Evolutionary conservation across 2,888 invertebrate genomes (phyloP).

Genomic region (Trachelus troglodyta): DNA sequence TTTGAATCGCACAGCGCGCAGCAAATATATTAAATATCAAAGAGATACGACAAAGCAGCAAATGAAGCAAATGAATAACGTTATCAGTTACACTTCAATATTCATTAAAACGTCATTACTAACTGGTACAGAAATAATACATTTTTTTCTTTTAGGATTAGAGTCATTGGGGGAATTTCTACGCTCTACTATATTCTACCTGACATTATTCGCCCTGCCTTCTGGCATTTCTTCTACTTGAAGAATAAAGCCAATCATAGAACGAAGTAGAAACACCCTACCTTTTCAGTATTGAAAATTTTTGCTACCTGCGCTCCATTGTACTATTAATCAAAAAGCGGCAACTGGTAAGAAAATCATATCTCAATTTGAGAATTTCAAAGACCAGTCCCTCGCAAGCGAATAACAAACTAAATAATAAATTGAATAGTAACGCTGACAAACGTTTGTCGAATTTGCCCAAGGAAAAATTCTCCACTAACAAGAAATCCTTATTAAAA

Average conservation of each 20-base stretch:
- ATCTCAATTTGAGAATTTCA: background rate
- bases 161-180: no score
- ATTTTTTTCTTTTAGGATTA: background rate
- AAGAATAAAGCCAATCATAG: background rate
- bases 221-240: background rate
- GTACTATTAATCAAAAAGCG: background rate
- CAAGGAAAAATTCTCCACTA: background rate
- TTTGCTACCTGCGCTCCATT: background rate
- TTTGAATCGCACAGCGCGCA: background rate
- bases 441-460: background rate
- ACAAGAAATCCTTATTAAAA: background rate
- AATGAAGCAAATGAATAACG: background rate
- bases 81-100: background rate
- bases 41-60: background rate
- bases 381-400: background rate
- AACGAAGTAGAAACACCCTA: background rate
- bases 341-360: background rate
- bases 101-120: background rate
- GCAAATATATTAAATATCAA: background rate
- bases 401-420: background rate
- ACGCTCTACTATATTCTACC: no score
- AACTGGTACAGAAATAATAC: background rate
- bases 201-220: no score
- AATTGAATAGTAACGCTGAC: no score
- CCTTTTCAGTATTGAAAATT: background rate